Evolutionary conservation across 2,797 vertebrate species (phyloP).

Genomic region (Onychomys arenicola): DNA sequence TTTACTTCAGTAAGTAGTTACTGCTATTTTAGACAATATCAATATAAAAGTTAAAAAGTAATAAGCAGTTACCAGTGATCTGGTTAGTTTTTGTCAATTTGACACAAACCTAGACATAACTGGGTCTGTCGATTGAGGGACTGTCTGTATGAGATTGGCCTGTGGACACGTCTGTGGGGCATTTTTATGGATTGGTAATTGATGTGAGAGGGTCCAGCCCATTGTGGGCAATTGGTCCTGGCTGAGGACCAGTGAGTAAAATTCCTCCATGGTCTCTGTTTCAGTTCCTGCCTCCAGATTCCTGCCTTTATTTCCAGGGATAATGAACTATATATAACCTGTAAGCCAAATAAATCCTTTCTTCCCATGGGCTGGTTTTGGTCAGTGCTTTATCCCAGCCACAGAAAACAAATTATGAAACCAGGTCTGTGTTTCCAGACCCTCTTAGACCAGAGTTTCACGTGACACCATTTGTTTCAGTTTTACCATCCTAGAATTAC

Average conservation of each 20-base stretch:
- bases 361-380: background rate
- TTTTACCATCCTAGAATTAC: slow-evolving; percentile 14
- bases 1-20: background rate
- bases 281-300: background rate
- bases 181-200: background rate
- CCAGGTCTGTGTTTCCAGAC: background rate
- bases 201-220: background rate
- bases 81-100: background rate
- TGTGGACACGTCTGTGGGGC: background rate
- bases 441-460: background rate
- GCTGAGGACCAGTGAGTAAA: background rate
- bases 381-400: background rate
- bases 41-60: background rate
- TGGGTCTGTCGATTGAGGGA: too few species aligned
- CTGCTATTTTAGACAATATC: background rate
- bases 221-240: background rate
- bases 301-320: background rate
- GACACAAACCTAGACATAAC: background rate
- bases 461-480: background rate
- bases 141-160: background rate
- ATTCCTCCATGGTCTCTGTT: background rate
- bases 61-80: background rate
- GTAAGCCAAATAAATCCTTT: too few species aligned
- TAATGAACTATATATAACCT: background rate
- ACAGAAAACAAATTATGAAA: too few species aligned